Percentiles rank a stretch among this genome's conserved stretches.
Conservation (phyloP, 2,113 vertebrate species). For the Siphamia tubifer region DNA sequence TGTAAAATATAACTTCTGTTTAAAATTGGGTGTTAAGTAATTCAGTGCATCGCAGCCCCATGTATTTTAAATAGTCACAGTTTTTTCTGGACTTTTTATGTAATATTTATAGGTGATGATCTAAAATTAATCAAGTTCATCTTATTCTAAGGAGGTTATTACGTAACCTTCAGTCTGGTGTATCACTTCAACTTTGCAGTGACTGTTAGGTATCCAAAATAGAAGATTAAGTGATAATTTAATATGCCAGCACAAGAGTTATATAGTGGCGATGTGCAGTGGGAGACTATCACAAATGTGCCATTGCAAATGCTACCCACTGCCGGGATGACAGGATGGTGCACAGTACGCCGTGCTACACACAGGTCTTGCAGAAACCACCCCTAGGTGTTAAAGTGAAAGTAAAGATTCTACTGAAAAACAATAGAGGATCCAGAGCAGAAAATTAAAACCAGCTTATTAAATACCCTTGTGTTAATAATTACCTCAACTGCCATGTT, state of each 20-base stretch:
- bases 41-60: not conserved
- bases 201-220: constrained; percentile 34
- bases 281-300: constrained; percentile 33
- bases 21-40: not conserved
- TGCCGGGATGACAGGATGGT: constrained; percentile 40
- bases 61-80: not conserved
- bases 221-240: not conserved
- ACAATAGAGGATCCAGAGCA: not conserved
- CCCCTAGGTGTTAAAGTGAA: not conserved
- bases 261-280: not conserved
- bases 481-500: constrained; percentile 49
- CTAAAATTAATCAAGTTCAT: not conserved
- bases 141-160: not conserved
- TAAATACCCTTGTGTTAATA: not conserved
- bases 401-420: constrained; percentile 3
- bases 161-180: not conserved
- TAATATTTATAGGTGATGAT: not conserved
- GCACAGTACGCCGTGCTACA: not conserved
- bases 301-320: constrained; percentile 59
- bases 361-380: not conserved
- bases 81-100: not conserved
- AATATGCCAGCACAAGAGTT: not conserved
- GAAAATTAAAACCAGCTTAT: constrained; percentile 17
- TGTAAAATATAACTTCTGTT: not conserved
- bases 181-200: not conserved